Evolutionary conservation across 2,113 vertebrate species (phyloP), one percentile per base, ranked within the genome.

Genomic region (Dascyllus trimaculatus): DNA sequence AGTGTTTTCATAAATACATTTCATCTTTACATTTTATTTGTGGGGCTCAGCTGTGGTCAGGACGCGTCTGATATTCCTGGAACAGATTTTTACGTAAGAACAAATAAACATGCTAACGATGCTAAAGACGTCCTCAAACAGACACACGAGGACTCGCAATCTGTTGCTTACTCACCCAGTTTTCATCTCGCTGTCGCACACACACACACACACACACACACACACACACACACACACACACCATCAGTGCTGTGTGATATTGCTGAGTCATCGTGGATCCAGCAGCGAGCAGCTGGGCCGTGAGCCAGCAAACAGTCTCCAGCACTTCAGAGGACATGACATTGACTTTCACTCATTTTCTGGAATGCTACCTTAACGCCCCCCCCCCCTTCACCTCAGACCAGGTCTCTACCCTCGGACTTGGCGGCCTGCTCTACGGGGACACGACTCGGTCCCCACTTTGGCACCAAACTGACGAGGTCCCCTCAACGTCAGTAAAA

Each of bases 191-290:
- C 73, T 74, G 63, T 62, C 73, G 58, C 68, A 56, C 17, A 80
- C 5, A 71, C 22, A 63, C 43, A 76, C 25, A 71, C 24, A 24
- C 46, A 4, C n/a, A n/a, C n/a, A n/a, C n/a, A n/a, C n/a, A n/a
- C n/a, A n/a, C n/a, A n/a, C n/a, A n/a, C n/a, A n/a, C n/a, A 26
- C 24, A 22, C 63, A 24, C 68, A 54, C 70, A 17, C 77, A 70
- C 64, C 46, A 35, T 78, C 77, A 49, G 75, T 66, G 80, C 67
- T 19, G 29, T 67, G 80, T 68, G 76, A 87, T 82, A 78, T 38
- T 73, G 88, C 84, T 84, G 85, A 86, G 69, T 86, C 88, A 86
- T 75, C 61, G 2, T 66, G 61, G 73, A 75, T 81, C 76, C 72
- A 81, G 54, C 76, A 63, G 76, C 22, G 71, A 65, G 65, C 64